Base-by-base conservation (phyloP, 2,888 invertebrate species). In the Thecophora atra region DNA sequence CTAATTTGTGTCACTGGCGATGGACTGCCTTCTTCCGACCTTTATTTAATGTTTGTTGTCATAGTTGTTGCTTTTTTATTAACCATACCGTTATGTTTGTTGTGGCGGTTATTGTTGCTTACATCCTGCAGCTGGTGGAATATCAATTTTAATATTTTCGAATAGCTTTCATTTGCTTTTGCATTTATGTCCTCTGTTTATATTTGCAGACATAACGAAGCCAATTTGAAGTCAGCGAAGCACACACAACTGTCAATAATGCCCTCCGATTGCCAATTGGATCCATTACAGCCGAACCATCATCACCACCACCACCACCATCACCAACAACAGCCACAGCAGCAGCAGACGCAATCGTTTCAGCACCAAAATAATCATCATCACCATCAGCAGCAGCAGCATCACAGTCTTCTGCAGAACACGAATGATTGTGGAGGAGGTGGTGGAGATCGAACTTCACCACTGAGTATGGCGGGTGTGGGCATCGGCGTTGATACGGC, bases 241-340 rank as follows among this genome's bases (percentile, higher is more conserved):
- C 87, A 87, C 78, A 86, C 87, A 73, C 86, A 87, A 81, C 79
- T 87, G 74, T 84, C 86, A 73, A 84, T 86, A 81, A 70, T 70
- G 70, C 85, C 87, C 77, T 81, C 86, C 73, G 87, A 87, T 80
- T 86, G 87, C 80, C 87, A 87, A 80, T 81, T 87, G 80, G 87
- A 87, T 77, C 82, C 85, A 78, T 78, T 86, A 78, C 85, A 85
- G 75, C 83, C 85, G 62, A 83, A 81, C 76, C 78, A 78, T 77
- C 81, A 81, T 74, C 75, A 79, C 71, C 79, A 80, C 70, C 79
- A 81, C 72, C 78, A 78, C 75, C 77, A 81, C 70, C 79, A 81
- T 69, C 76, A 80, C 73, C 79, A 80, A 75, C 80, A 37, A 21
- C 64, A 37, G 21, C 64, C 44, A 4, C 64, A 37, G 17, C 63